Conservation (phyloP, 1,140 invertebrate genomes). For the Babylonia areolata region DNA sequence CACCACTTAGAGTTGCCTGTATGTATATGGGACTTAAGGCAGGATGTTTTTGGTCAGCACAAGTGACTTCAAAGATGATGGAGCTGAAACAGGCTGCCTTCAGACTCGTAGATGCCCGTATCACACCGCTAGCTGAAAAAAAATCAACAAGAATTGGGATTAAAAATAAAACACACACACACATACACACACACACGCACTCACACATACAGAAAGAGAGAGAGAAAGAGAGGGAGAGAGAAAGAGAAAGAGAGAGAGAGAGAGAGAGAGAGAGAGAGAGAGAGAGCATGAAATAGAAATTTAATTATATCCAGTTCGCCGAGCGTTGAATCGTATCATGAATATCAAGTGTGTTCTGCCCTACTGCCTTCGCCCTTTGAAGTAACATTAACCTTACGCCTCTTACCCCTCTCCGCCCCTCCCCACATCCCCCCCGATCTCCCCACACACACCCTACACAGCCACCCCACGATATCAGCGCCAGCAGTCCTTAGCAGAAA, state of each 20-base stretch:
- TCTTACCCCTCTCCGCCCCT: too few species aligned
- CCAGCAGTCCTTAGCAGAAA: too few species aligned
- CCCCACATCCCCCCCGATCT: too few species aligned
- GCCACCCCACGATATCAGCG: too few species aligned
- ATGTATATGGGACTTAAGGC: not conserved
- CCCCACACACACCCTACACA: too few species aligned
- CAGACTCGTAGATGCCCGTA: not conserved
- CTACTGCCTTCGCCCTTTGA: too few species aligned
- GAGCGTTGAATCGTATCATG: too few species aligned
- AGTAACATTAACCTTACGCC: too few species aligned
- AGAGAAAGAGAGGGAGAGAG: constrained; percentile 49
- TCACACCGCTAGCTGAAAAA: not conserved
- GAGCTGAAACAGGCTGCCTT: not conserved
- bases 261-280: constrained; percentile 42
- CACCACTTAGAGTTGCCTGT: not conserved
- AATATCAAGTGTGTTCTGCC: too few species aligned
- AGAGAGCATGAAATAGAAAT: not conserved
- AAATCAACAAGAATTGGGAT: too few species aligned
- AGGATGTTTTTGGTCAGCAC: not conserved
- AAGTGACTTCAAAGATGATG: not conserved
- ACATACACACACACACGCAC: not conserved
- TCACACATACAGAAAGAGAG: constrained; percentile 41
- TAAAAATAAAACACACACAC: not conserved
- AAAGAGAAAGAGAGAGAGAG: constrained; percentile 47
- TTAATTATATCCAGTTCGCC: not conserved